Evolutionary conservation across 1,140 invertebrate species (phyloP), one percentile per base, ranked within the genome.

Genomic region (Trichogramma pretiosum): DNA sequence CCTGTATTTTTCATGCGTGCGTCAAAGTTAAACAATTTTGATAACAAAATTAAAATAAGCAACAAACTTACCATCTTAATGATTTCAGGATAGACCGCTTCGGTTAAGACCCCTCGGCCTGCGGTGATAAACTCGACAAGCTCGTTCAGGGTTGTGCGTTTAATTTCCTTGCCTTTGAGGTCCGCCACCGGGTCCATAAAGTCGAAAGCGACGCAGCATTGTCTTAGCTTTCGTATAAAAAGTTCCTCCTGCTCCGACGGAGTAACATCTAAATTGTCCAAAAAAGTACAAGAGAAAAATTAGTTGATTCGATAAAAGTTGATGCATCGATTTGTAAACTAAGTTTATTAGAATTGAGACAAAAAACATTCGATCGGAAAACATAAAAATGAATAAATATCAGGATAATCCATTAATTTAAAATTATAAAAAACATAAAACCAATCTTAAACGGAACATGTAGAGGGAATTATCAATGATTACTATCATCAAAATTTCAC

Each of bases 161-260:
- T 99, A 54, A 98, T 92, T 77, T 99, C 97, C 72, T 99, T 99
- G 61, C 90, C 93, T 76, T 98, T 98, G 55, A 99, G 77, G 74
- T 99, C 94, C 65, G 89, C 87, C 47, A 98, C 86, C 36, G 95
- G 93, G 77, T 99, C 96, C 81, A 97, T 90, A 74, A 99, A 99
- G 74, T 99, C 95, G 76, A 98, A 99, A 58, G 94, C 85, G 61
- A 98, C 89, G 74, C 93, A 97, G 73, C 97, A 99, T 78, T 99
- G 95, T 58, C 92, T 84, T 53, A 99, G 77, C 73, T 99, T 99
- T 59, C 92, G 84, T 60, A 98, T 94, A 70, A 99, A 98, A 53
- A 99, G 74, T 53, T 98, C 93, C 70, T 98, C 93, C 70, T 97
- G 93, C 68, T 99, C 95, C 62, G 81, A 80, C 50, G 85, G 82